Evolutionary conservation across 1,140 invertebrate species (phyloP).

Genomic region (Ylistrum balloti): DNA sequence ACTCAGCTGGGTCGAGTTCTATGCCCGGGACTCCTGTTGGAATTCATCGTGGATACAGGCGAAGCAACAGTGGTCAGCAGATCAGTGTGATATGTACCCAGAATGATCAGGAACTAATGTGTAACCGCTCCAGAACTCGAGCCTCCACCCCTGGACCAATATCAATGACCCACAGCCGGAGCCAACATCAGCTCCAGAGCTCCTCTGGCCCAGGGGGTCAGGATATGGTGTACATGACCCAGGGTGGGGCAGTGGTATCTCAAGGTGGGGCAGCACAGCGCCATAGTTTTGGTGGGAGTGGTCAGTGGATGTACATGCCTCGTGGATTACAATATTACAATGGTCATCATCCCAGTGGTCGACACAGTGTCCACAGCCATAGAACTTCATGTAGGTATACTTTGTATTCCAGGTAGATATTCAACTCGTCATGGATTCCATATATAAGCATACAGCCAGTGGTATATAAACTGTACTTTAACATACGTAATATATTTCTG

Average conservation of each 20-base stretch:
- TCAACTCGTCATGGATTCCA: too few relatives aligned
- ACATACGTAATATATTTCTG: too few relatives aligned
- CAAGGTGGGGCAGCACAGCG: not conserved
- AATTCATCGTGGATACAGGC: not conserved
- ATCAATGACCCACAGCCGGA: constrained; percentile 23
- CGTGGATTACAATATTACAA: constrained; percentile 39
- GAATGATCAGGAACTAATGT: constrained; percentile 21
- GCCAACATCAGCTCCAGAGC: constrained; percentile 1
- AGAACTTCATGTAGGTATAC: constrained; percentile 14
- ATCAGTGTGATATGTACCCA: constrained; percentile 33
- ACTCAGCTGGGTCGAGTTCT: not conserved
- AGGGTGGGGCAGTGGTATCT: not conserved
- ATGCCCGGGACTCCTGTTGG: not conserved
- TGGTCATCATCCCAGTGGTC: not conserved
- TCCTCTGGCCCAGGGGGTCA: not conserved
- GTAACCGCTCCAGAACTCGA: not conserved
- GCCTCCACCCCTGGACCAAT: constrained; percentile 1
- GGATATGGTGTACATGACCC: not conserved
- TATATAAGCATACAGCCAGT: too few relatives aligned
- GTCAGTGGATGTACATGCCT: constrained; percentile 24
- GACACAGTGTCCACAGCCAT: constrained; percentile 13
- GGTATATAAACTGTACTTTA: too few relatives aligned
- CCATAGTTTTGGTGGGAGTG: constrained; percentile 9
- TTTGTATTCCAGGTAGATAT: too few relatives aligned
- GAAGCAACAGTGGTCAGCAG: constrained; percentile 22